phyloP scores from a whole-genome alignment of 2,888 invertebrate genomes.

The Campoplex capitator region DNA sequence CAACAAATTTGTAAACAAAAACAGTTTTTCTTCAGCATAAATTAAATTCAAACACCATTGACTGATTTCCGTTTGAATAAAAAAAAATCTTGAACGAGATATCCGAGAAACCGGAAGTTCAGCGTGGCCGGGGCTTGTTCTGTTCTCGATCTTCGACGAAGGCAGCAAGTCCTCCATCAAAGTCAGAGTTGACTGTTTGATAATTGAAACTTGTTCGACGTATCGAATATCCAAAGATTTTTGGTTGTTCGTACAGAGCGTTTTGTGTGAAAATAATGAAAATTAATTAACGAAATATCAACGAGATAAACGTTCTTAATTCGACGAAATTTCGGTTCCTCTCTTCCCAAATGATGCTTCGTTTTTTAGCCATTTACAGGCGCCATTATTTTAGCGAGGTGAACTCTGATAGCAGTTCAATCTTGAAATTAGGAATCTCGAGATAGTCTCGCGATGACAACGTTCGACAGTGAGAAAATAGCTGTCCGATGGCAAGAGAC shows the following conservation, averaged over 20 bases:
- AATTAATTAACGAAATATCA: not conserved
- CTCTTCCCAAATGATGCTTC: not conserved
- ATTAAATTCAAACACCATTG: not conserved
- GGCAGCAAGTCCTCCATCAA: not conserved
- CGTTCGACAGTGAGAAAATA: constrained; percentile 10
- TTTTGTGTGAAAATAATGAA: not conserved
- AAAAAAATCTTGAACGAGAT: not conserved
- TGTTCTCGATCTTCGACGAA: not conserved
- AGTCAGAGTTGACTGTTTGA: not conserved
- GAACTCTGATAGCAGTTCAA: not conserved
- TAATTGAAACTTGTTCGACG: not conserved
- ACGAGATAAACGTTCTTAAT: not conserved
- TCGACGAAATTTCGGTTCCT: too few relatives aligned
- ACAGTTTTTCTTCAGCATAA: not conserved
- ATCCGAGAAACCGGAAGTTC: not conserved
- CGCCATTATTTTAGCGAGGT: not conserved
- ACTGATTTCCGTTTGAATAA: not conserved
- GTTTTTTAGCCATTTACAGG: not conserved
- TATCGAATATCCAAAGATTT: not conserved
- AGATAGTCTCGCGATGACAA: not conserved
- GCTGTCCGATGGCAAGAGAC: constrained; percentile 4
- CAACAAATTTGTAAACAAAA: not conserved
- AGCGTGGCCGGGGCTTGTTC: not conserved
- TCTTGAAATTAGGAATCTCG: constrained; percentile 4
- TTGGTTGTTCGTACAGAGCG: not conserved